phyloP scores from a whole-genome alignment of 1,140 invertebrate genomes.

The Araneus ventricosus region DNA sequence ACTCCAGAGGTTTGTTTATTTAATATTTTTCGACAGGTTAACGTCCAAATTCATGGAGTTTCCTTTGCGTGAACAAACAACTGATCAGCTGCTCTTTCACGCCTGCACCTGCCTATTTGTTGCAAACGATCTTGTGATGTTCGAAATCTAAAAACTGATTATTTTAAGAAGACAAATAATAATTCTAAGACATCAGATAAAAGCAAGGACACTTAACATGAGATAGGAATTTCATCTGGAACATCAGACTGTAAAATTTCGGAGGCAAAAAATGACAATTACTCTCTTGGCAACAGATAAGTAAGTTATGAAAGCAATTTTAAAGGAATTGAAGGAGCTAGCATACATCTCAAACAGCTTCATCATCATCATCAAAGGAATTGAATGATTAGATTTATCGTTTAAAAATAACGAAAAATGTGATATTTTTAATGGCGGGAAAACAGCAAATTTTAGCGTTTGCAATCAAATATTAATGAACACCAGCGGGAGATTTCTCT shows the following conservation, averaged over 20 bases:
- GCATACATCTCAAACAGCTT: too few species aligned
- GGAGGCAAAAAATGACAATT: neutral
- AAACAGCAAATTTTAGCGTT: too few species aligned
- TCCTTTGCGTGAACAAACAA: neutral
- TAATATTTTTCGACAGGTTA: neutral
- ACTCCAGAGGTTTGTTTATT: neutral
- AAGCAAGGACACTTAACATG: neutral
- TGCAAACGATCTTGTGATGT: conserved; percentile 7
- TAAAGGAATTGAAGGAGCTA: too few species aligned
- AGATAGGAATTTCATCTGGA: neutral
- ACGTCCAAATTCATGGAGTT: neutral
- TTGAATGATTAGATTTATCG: too few species aligned
- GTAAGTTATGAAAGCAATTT: too few species aligned
- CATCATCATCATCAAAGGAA: too few species aligned
- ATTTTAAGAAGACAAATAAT: neutral
- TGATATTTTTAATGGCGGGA: too few species aligned
- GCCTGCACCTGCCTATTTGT: neutral
- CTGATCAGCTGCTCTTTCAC: neutral
- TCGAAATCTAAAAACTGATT: neutral
- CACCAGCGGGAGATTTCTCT: too few species aligned
- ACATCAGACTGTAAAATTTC: neutral
- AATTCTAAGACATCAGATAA: neutral
- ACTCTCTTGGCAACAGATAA: neutral
- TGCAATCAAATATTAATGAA: too few species aligned
- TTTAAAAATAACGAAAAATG: too few species aligned